Percentiles rank a stretch among this genome's conserved stretches.
phyloP scores from a whole-genome alignment of 2,113 vertebrate genomes.

The Atractosteus spatula region DNA sequence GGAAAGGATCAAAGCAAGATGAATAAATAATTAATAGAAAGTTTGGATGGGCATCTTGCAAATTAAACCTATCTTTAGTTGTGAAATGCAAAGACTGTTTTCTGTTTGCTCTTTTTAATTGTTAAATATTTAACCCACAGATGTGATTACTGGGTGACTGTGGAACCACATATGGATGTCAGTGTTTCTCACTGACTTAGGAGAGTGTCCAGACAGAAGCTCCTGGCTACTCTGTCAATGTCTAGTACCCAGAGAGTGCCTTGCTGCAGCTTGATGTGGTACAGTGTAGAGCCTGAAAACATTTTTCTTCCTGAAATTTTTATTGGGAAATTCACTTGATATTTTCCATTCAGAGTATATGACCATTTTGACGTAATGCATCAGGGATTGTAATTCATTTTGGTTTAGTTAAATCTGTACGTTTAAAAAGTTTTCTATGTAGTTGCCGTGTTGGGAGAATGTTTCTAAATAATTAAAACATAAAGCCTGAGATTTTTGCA shows the following conservation, averaged over 20 bases:
- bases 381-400: too few relatives aligned
- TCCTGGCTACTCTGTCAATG: conserved; percentile 22
- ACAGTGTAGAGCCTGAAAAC: not conserved
- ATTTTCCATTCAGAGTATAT: too few relatives aligned
- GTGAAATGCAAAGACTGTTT: too few relatives aligned
- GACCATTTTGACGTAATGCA: not conserved
- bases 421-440: too few relatives aligned
- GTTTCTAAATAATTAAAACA: too few relatives aligned
- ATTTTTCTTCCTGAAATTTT: conserved; percentile 5
- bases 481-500: too few relatives aligned
- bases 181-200: not conserved
- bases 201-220: conserved; percentile 24
- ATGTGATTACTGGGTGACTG: conserved; percentile 8
- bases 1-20: too few relatives aligned
- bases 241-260: conserved; percentile 18
- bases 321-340: not conserved
- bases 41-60: too few relatives aligned
- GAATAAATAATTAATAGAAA: too few relatives aligned
- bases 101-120: not conserved
- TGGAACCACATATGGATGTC: conserved; percentile 21
- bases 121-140: conserved; percentile 1
- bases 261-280: conserved; percentile 21
- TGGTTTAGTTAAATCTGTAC: too few relatives aligned
- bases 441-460: too few relatives aligned
- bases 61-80: too few relatives aligned